These are phyloP conservation scores for Caradrina clavipalpis DNA, from an alignment of 2,888 invertebrate genomes.

Conservation along the genomic window DNA sequence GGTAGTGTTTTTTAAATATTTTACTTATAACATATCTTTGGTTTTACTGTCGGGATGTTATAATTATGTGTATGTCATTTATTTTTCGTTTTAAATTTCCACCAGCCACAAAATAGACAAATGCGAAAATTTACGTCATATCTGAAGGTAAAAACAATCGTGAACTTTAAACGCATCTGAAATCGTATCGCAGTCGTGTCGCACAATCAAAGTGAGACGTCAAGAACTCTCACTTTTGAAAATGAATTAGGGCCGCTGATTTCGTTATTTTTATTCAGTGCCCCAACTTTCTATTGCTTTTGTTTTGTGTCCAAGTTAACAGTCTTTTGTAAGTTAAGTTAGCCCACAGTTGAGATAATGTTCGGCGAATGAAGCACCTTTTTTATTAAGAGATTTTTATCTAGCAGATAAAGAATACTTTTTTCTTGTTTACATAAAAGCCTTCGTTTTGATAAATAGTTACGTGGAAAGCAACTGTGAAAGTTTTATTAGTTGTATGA, in stretches of 20 bases:
- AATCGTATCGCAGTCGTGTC: conserved; percentile 60
- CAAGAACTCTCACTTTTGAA: conserved; percentile 75
- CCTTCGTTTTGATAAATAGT: conserved; percentile 69
- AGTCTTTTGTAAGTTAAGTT: conserved; percentile 73
- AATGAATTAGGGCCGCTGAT: conserved; percentile 82
- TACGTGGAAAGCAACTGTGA: conserved; percentile 48
- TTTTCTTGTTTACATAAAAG: conserved; percentile 76
- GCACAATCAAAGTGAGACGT: conserved; percentile 43
- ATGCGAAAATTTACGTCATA: too few relatives aligned
- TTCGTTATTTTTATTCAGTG: conserved; percentile 87
- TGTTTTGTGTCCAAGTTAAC: conserved; percentile 74
- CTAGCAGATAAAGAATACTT: conserved; percentile 84
- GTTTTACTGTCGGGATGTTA: too few relatives aligned
- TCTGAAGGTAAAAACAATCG: conserved; percentile 5
- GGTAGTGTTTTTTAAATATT: too few relatives aligned
- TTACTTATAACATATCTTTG: too few relatives aligned
- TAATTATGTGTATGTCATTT: too few relatives aligned
- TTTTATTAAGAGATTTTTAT: conserved; percentile 82
- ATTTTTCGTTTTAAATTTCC: too few relatives aligned
- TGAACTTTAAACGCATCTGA: background rate
- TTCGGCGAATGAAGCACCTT: conserved; percentile 74
- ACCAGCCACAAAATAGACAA: too few relatives aligned
- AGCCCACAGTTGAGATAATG: conserved; percentile 77
- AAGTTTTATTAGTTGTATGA: conserved; percentile 61
- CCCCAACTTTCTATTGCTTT: conserved; percentile 86